phyloP scores from a whole-genome alignment of 2,888 invertebrate genomes.

The Leptopilina myrica region DNA sequence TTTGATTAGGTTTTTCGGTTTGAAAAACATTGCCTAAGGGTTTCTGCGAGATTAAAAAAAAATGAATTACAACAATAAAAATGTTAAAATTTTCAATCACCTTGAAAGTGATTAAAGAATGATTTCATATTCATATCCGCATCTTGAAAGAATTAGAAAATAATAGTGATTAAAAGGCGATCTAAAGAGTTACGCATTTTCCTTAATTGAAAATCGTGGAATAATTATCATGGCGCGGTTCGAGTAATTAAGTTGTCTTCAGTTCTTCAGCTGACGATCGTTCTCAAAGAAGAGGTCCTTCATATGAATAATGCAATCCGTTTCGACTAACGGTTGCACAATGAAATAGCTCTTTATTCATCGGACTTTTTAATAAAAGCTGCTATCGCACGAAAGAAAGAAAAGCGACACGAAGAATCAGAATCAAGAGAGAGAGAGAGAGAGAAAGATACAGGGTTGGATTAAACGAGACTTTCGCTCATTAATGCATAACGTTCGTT shows the following conservation, averaged over 20 bases:
- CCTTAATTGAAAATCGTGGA: slow-evolving; percentile 28
- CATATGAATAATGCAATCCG: slow-evolving; percentile 34
- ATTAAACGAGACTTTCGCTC: slow-evolving; percentile 32
- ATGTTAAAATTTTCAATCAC: neutral
- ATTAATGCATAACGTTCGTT: slow-evolving; percentile 29
- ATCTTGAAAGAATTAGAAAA: slow-evolving; percentile 19
- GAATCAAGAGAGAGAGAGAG: slow-evolving; percentile 20
- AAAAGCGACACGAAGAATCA: neutral
- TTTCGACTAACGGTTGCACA: slow-evolving; percentile 35
- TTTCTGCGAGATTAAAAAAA: too few relatives aligned
- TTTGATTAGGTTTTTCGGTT: too few relatives aligned
- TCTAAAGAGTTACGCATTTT: slow-evolving; percentile 3
- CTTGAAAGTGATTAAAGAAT: neutral
- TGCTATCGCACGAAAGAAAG: slow-evolving; percentile 17
- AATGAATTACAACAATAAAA: too few relatives aligned
- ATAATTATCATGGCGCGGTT: slow-evolving; percentile 12
- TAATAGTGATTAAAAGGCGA: slow-evolving; percentile 12
- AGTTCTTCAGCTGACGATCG: slow-evolving; percentile 23
- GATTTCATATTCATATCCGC: neutral
- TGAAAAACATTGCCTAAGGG: too few relatives aligned
- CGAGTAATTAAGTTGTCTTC: slow-evolving; percentile 32
- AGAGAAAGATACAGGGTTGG: neutral
- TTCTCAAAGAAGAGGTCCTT: slow-evolving; percentile 27
- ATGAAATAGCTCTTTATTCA: slow-evolving; percentile 33
- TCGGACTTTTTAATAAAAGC: slow-evolving; percentile 25